Conservation (phyloP, 2,888 invertebrate genomes). For the Scelioninae gen. 1 region DNA sequence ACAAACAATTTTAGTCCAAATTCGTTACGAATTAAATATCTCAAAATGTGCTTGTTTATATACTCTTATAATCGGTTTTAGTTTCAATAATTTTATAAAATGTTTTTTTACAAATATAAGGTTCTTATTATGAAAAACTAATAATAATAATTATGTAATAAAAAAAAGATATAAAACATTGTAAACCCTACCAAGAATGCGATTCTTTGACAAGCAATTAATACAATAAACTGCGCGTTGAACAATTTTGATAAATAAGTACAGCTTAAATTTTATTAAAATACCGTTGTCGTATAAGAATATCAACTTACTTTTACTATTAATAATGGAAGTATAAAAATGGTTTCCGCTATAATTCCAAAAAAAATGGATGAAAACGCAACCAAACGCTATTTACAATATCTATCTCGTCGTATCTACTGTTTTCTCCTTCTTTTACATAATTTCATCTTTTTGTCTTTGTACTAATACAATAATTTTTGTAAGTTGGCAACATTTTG, state of each 20-base stretch:
- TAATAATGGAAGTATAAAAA: conserved; percentile 77
- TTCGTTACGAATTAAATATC: no score
- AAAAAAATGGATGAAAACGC: conserved; percentile 59
- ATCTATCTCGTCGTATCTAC: conserved; percentile 3
- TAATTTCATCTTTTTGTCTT: conserved; percentile 54
- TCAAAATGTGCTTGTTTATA: no score
- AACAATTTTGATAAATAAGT: conserved; percentile 68
- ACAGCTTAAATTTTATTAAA: conserved; percentile 72
- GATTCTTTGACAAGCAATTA: conserved; percentile 5
- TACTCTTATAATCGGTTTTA: no score
- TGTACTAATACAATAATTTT: conserved; percentile 56
- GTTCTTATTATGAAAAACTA: no score
- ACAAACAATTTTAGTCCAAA: no score
- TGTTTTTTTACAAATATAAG: no score
- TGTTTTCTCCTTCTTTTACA: conserved; percentile 41
- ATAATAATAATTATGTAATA: no score
- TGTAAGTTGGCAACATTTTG: conserved; percentile 15
- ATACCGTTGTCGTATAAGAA: conserved; percentile 75
- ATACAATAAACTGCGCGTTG: conserved; percentile 11
- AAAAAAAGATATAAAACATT: no score
- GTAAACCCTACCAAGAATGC: conserved; percentile 28
- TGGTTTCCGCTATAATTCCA: conserved; percentile 64
- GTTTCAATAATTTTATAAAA: no score
- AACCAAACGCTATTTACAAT: conserved; percentile 48
- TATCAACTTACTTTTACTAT: conserved; percentile 73